Evolutionary conservation across 2,888 invertebrate species (phyloP).

Genomic region (Ceraclea dissimilis): DNA sequence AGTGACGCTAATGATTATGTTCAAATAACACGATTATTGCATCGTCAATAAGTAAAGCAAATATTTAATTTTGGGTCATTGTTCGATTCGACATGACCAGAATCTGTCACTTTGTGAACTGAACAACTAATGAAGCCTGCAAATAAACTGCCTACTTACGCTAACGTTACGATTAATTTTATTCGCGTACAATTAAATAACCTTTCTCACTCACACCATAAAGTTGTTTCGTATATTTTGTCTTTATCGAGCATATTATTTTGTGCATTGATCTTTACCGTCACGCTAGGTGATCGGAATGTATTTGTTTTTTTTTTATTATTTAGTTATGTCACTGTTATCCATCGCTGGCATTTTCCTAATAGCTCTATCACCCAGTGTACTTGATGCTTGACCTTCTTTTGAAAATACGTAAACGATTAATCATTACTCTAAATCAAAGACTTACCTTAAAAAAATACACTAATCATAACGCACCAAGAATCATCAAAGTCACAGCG

Average conservation of each 20-base stretch:
- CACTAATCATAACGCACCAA: too few relatives aligned
- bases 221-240: not conserved
- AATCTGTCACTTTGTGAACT: too few relatives aligned
- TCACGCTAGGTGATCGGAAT: not conserved
- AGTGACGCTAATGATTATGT: too few relatives aligned
- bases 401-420: not conserved
- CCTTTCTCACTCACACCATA: not conserved
- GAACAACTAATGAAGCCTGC: too few relatives aligned
- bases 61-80: not conserved
- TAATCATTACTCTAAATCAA: not conserved
- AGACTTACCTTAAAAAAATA: not conserved
- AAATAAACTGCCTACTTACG: too few relatives aligned
- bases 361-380: not conserved
- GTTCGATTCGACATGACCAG: not conserved
- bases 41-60: not conserved
- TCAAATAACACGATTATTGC: too few relatives aligned
- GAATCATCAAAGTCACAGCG: too few relatives aligned
- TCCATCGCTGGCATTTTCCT: too few relatives aligned
- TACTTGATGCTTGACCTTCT: not conserved
- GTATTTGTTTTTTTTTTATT: not conserved
- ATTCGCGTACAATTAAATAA: too few relatives aligned
- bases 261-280: not conserved
- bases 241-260: not conserved
- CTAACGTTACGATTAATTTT: too few relatives aligned
- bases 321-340: too few relatives aligned